phyloP scores from a whole-genome alignment of 2,113 vertebrate species.

The Cebus imitator region DNA sequence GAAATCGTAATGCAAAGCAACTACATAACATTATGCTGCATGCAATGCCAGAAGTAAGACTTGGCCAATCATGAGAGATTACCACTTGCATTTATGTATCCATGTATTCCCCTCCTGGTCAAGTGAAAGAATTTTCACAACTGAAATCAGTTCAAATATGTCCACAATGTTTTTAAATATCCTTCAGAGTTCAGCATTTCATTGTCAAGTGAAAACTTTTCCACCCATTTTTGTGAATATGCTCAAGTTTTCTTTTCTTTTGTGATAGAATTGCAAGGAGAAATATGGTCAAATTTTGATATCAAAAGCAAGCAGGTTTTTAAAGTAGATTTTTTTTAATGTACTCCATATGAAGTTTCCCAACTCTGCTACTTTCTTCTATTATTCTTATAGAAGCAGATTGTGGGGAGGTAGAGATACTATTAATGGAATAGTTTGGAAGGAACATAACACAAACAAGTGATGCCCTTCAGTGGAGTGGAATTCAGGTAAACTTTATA shows the following conservation, averaged over 20 bases:
- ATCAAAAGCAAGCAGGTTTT: slow-evolving; percentile 28
- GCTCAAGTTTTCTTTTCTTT: background rate
- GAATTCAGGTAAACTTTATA: background rate
- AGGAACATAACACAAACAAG: background rate
- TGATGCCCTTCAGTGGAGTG: background rate
- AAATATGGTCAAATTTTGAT: background rate
- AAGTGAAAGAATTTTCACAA: slow-evolving; percentile 31
- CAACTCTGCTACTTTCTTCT: background rate
- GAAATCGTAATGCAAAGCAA: slow-evolving; percentile 32
- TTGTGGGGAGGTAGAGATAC: background rate
- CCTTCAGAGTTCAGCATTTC: slow-evolving; percentile 46
- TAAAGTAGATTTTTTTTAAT: slow-evolving; percentile 25
- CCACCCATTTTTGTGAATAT: background rate
- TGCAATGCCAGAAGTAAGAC: slow-evolving; percentile 12
- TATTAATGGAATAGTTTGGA: background rate
- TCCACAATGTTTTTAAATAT: slow-evolving; percentile 9
- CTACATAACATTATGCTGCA: background rate
- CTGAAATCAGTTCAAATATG: slow-evolving; percentile 32
- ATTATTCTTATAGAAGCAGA: background rate
- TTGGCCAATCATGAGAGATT: background rate
- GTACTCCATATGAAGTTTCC: background rate
- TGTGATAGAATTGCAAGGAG: background rate
- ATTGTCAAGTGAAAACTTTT: slow-evolving; percentile 49
- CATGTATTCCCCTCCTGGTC: background rate
- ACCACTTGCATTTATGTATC: background rate